These are phyloP conservation scores for Steinernema feltiae DNA, from an alignment of 1,140 invertebrate genomes.

Conservation along the genomic window DNA sequence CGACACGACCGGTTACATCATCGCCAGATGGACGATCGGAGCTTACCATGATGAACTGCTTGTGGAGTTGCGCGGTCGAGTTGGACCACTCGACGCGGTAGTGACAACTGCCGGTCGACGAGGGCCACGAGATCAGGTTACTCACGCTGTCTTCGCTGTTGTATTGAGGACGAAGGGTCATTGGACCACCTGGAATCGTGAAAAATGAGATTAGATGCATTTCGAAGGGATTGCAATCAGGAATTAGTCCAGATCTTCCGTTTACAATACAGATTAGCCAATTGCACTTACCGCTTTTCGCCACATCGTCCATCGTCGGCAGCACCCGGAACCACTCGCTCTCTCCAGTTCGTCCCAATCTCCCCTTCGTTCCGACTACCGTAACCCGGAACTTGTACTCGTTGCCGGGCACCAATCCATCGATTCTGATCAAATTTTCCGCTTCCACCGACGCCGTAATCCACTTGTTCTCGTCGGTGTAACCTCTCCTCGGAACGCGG, in stretches of 20 bases:
- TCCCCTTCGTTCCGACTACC: slow-evolving; percentile 24
- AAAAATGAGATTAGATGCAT: not conserved
- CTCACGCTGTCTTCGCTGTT: not conserved
- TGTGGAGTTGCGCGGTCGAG: slow-evolving; percentile 11
- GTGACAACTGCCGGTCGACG: slow-evolving; percentile 25
- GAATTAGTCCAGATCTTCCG: too few species aligned
- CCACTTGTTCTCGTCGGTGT: slow-evolving; percentile 29
- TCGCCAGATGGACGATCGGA: slow-evolving; percentile 4
- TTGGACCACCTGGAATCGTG: not conserved
- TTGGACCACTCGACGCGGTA: slow-evolving; percentile 28
- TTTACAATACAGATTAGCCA: slow-evolving; percentile 13
- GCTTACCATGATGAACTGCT: slow-evolving; percentile 23
- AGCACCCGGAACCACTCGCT: slow-evolving; percentile 21
- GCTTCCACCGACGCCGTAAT: slow-evolving; percentile 30
- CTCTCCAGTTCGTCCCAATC: not conserved
- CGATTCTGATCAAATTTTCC: slow-evolving; percentile 22
- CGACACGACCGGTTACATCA: slow-evolving; percentile 6
- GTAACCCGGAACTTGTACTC: slow-evolving; percentile 32
- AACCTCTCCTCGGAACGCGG: slow-evolving; percentile 16
- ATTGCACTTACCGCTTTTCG: slow-evolving; percentile 10
- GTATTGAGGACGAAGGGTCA: slow-evolving; percentile 3
- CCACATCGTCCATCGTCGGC: not conserved
- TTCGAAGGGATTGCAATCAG: too few species aligned
- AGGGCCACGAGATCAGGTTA: slow-evolving; percentile 2
- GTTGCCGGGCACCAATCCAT: slow-evolving; percentile 31